Evolutionary conservation across 1,140 invertebrate species (phyloP).

Genomic region (Pogonognathellus flavescens): DNA sequence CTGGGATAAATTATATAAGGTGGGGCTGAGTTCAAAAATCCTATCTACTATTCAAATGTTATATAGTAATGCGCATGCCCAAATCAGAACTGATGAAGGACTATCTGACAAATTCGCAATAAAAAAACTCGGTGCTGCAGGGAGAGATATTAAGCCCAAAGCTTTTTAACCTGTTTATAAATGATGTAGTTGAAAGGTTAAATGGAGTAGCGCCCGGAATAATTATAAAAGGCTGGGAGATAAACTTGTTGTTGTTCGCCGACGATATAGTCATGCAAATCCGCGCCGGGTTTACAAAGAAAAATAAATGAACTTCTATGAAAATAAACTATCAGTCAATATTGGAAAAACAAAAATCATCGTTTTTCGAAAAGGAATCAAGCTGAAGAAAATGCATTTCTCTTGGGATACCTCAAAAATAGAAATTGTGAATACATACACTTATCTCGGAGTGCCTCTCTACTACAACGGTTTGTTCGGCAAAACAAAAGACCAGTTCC

Average conservation of each 20-base stretch:
- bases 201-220: background rate
- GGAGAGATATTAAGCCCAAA: no score
- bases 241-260: conserved; percentile 42
- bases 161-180: no score
- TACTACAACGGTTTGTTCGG: background rate
- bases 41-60: background rate
- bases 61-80: conserved; percentile 4
- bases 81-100: background rate
- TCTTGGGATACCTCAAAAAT: background rate
- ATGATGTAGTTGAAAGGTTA: conserved; percentile 37
- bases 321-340: background rate
- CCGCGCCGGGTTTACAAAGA: background rate
- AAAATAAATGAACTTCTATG: background rate
- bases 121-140: conserved; percentile 62
- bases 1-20: conserved; percentile 34
- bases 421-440: background rate
- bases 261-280: background rate
- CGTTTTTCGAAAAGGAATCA: background rate
- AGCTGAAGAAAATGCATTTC: background rate
- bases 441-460: background rate
- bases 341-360: background rate
- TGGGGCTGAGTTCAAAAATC: conserved; percentile 51
- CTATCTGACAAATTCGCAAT: conserved; percentile 30
- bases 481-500: no score
- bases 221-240: background rate